Percentiles rank a stretch among this genome's conserved stretches.
These are phyloP conservation scores for Phalacrocorax aristotelis DNA, from an alignment of 2,113 vertebrate species.

Conservation along the genomic window DNA sequence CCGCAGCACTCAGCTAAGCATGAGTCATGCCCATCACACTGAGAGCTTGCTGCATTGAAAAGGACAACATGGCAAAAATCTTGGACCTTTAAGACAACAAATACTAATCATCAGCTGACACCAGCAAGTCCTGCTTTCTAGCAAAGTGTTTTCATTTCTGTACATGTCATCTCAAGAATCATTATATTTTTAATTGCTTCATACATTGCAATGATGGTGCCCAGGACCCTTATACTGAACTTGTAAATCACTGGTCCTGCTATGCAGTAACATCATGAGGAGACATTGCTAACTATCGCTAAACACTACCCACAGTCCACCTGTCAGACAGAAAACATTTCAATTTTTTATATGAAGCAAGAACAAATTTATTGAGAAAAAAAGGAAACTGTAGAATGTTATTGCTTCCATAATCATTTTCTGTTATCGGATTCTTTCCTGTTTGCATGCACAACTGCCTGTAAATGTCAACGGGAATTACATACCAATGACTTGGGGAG, in stretches of 20 bases:
- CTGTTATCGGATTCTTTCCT: conserved; percentile 7
- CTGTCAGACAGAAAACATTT: neutral
- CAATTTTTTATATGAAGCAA: neutral
- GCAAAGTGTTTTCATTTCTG: neutral
- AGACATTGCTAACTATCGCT: neutral
- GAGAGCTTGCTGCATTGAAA: neutral
- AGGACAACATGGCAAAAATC: neutral
- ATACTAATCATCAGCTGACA: conserved; percentile 16
- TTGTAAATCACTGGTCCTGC: neutral
- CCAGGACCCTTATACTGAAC: neutral
- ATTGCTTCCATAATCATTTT: neutral
- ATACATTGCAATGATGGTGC: neutral
- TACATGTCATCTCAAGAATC: neutral
- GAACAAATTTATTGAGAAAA: neutral
- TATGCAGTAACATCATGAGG: neutral
- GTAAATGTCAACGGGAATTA: neutral
- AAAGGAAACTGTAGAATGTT: neutral
- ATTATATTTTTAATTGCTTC: conserved; percentile 27
- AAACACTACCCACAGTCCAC: neutral
- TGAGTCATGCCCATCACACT: neutral
- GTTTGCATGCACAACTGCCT: neutral
- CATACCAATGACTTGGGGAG: neutral
- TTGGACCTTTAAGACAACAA: conserved; percentile 5
- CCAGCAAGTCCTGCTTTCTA: neutral
- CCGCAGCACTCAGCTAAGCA: neutral